A percentile compares a stretch with the other conserved stretches of the same genome.
Evolutionary conservation across 37 sponge, comb jelly and placozoan genomes (phyloP).

Genomic region (Aphrocallistes beatrix): DNA sequence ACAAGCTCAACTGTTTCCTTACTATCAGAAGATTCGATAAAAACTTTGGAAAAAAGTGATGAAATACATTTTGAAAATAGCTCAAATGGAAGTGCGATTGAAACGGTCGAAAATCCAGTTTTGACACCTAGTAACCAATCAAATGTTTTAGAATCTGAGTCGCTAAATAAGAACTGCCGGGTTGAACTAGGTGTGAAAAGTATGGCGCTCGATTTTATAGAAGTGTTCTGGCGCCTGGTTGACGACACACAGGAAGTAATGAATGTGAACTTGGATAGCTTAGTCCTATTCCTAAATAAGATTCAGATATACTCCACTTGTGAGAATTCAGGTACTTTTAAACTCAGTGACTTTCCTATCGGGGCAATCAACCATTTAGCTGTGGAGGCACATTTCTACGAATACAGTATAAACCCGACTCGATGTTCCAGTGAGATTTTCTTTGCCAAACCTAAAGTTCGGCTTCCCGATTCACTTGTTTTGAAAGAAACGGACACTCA

Average conservation of each 20-base stretch:
- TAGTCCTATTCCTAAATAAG: neutral
- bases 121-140: no score
- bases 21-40: no score
- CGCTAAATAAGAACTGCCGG: no score
- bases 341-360: neutral
- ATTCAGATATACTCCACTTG: neutral
- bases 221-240: neutral
- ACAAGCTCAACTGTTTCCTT: no score
- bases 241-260: neutral
- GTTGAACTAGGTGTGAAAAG: neutral
- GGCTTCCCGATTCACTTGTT: neutral
- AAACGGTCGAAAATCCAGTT: no score
- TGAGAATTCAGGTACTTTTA: neutral
- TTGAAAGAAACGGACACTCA: neutral
- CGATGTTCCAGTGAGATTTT: neutral
- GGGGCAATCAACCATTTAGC: neutral
- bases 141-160: no score
- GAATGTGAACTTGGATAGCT: neutral
- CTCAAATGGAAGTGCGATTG: no score
- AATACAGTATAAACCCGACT: neutral
- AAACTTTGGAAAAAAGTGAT: no score
- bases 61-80: no score
- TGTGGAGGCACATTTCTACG: neutral
- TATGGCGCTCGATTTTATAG: neutral
- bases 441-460: neutral